A percentile compares a stretch with the other conserved stretches of the same genome.
Evolutionary conservation across 1,140 invertebrate species (phyloP).

Genomic region (Cydia splendana): DNA sequence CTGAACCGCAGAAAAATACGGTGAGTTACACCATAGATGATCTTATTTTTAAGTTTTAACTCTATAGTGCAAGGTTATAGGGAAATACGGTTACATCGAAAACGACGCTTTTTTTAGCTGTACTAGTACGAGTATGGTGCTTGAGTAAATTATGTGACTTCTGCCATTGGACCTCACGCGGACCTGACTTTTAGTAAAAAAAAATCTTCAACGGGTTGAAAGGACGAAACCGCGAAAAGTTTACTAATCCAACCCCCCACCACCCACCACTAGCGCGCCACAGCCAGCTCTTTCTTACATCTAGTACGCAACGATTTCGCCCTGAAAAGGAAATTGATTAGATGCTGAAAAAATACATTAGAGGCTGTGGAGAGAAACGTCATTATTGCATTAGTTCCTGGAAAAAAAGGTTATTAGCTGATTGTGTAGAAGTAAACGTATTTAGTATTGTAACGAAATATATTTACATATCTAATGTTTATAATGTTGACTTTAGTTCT

Average conservation of each 20-base stretch:
- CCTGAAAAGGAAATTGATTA: conserved; percentile 57
- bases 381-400: conserved; percentile 49
- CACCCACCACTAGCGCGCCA: background rate
- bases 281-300: conserved; percentile 28
- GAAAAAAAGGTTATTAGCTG: conserved; percentile 53
- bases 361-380: conserved; percentile 49
- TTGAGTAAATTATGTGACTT: too few relatives aligned
- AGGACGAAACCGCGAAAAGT: background rate
- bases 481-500: too few relatives aligned
- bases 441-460: background rate
- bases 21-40: too few relatives aligned
- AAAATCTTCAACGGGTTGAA: background rate
- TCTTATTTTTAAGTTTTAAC: too few relatives aligned
- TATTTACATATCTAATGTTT: background rate
- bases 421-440: conserved; percentile 44
- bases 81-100: too few relatives aligned
- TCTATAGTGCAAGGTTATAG: too few relatives aligned
- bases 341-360: conserved; percentile 58
- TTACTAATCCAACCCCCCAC: background rate
- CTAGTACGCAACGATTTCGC: conserved; percentile 30
- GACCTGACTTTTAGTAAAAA: too few relatives aligned
- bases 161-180: too few relatives aligned
- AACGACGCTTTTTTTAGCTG: too few relatives aligned
- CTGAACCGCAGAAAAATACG: too few relatives aligned
- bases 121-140: too few relatives aligned